Evolutionary conservation across 1,140 invertebrate species (phyloP), one percentile per base, ranked within the genome.

Genomic region (Diabrotica virgifera): DNA sequence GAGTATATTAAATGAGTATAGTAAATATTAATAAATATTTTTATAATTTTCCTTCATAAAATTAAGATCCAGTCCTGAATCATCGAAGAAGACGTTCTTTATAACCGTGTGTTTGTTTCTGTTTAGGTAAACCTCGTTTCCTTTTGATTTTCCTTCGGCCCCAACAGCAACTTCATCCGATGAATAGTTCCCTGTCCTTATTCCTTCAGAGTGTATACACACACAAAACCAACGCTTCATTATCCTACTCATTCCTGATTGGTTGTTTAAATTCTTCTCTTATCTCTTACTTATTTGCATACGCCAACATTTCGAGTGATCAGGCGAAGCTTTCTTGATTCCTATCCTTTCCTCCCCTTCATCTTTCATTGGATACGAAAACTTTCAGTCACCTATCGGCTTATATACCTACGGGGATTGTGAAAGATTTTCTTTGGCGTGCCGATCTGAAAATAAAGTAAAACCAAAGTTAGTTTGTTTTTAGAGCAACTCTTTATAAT

Each of bases 51-150:
- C 1, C 24, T 4, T 24, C 4, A 59, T n/a, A 51, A 40, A 14
- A 9, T 36, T 46, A 40, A 5, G 52, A 36, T 71, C 63, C 69
- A 65, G 36, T 46, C 57, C 55, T 61, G 59, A 51, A 35, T n/a
- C 14, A 36, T 51, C 13, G 53, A 65, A 71, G 66, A 60, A 71
- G 69, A 63, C 66, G 70, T 70, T 74, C 75, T 76, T 75, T 76
- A 76, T 74, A 75, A 77, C 74, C 74, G 71, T 67, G 68, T 77
- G 73, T 77, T 77, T 77, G 75, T 77, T 76, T 77, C 75, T 77
- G 73, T 76, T 73, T 73, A 65, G 74, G 73, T 70, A 77, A 77
- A 75, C 74, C 73, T 77, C 72, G 73, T 68, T 72, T 75, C 73
- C 75, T 75, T 77, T 76, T 77, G 75, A 77, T 75, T 77, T 76